These are phyloP conservation scores for Thereva unica DNA, from an alignment of 2,888 invertebrate genomes.

Conservation along the genomic window DNA sequence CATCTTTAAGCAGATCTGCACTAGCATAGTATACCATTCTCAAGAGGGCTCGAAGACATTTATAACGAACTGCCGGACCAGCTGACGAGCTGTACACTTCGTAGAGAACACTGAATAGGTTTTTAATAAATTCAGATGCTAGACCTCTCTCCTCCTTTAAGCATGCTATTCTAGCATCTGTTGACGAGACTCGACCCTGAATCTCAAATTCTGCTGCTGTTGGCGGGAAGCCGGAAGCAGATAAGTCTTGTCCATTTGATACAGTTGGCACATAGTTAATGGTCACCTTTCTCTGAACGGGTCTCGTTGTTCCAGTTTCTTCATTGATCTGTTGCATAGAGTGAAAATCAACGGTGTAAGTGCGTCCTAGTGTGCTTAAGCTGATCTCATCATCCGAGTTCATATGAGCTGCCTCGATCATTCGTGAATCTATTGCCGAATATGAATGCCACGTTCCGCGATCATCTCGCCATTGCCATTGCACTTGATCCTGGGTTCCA, in stretches of 20 bases:
- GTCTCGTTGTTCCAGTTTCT: slow-evolving; percentile 91
- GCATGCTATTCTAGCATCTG: slow-evolving; percentile 71
- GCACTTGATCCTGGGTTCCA: slow-evolving; percentile 74
- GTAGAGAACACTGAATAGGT: slow-evolving; percentile 91
- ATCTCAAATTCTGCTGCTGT: slow-evolving; percentile 4
- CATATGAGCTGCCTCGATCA: slow-evolving; percentile 92
- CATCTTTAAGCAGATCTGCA: slow-evolving; percentile 79
- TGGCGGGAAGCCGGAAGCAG: slow-evolving; percentile 39
- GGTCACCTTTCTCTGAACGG: slow-evolving; percentile 81
- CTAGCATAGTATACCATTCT: slow-evolving; percentile 96
- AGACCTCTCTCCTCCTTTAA: slow-evolving; percentile 71
- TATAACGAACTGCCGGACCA: slow-evolving; percentile 95
- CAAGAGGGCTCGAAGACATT: slow-evolving; percentile 92
- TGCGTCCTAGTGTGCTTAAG: slow-evolving; percentile 87
- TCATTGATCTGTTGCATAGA: slow-evolving; percentile 99
- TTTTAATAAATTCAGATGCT: slow-evolving; percentile 72
- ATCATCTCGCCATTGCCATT: slow-evolving; percentile 98
- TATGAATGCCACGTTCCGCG: slow-evolving; percentile 92
- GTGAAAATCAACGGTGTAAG: slow-evolving; percentile 94
- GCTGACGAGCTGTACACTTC: slow-evolving; percentile 99
- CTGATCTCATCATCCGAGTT: slow-evolving; percentile 95
- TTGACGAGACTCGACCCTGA: slow-evolving; percentile 42
- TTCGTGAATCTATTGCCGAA: slow-evolving; percentile 88
- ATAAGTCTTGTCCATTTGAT: slow-evolving; percentile 23
- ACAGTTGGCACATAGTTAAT: slow-evolving; percentile 62